These are phyloP conservation scores for Sphenodon punctatus DNA, from an alignment of 2,797 vertebrate genomes.

Conservation along the genomic window DNA sequence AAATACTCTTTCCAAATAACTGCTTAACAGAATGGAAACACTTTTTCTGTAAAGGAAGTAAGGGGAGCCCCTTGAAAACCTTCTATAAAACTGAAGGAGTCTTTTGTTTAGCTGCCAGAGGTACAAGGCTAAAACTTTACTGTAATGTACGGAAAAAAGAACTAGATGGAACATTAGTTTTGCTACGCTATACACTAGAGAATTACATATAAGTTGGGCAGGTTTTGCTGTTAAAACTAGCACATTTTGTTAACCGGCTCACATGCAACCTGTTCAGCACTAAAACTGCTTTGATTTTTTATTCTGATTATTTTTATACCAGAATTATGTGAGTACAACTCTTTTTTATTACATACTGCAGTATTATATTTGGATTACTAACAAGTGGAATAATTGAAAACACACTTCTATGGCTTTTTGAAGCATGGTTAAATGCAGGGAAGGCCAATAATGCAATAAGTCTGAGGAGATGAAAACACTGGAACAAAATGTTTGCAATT, in stretches of 20 bases:
- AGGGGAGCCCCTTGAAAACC: conserved; percentile 18
- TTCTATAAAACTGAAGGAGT: neutral
- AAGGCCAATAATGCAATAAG: conserved; percentile 25
- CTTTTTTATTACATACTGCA: conserved; percentile 2
- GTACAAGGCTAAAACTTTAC: neutral
- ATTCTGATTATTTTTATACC: conserved; percentile 15
- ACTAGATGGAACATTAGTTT: neutral
- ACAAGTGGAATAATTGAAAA: conserved; percentile 33
- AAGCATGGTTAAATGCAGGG: conserved; percentile 14
- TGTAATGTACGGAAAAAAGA: neutral
- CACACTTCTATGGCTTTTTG: conserved; percentile 27
- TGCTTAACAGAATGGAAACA: conserved; percentile 26
- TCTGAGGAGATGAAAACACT: conserved; percentile 4
- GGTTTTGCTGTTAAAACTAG: neutral
- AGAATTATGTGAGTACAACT: neutral
- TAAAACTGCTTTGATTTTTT: neutral
- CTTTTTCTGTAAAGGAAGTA: conserved; percentile 2
- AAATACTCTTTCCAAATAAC: neutral
- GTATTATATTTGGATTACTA: conserved; percentile 25
- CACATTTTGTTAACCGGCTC: neutral
- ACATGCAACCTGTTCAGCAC: neutral
- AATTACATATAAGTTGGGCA: neutral
- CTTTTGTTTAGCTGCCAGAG: neutral
- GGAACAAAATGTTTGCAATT: conserved; percentile 23
- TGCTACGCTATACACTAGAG: neutral